Base-by-base conservation (phyloP, 2,113 vertebrate species). In the Corythornis madagascariensis region DNA sequence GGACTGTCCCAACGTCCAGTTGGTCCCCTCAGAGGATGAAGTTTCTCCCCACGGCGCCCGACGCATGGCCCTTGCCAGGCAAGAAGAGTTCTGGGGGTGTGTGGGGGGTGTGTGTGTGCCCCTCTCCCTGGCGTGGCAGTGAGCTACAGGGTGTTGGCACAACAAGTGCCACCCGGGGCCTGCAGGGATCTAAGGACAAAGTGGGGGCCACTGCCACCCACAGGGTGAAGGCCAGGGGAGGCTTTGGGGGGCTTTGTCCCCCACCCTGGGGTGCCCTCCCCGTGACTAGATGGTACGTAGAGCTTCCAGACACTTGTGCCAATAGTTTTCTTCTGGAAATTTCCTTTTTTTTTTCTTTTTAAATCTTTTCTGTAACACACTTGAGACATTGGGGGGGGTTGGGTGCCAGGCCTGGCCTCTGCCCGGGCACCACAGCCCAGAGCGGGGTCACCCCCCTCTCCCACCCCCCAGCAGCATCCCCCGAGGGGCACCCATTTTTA, bases 291-390 rank as follows among this genome's bases (percentile, higher is more conserved):
- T 5, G 93, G 88, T 91, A 73, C 67, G 22, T 86, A 86, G 93
- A 92, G 89, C 90, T 96, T 88, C 6, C 84, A n/a, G 10, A 26
- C 71, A 5, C n/a, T 63, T 42, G 69, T 86, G 89, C 87, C 89
- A 28, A 40, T 9, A 78, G 76, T n/a, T 56, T 4, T 29, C 20
- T 10, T 33, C n/a, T 28, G 16, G 6, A 3, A 33, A 28, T 38
- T 21, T 25, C 18, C 26, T 55, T 65, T 26, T 21, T 15, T 55
- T 64, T 65, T 26, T 21, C 13, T 55, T 64, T 65, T 35, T 9
- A 31, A 63, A 16, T 20, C 28, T 79, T 5, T 5, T 50, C 4
- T 40, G 3, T 64, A 5, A 15, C 13, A 17, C 60, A 16, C 11
- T 5, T 5, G 0, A 33, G 87, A 24, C 0, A 6, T 22, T 10